Evolutionary conservation across 2,113 vertebrate genomes (phyloP).

Genomic region (Cochlearius cochlearius): DNA sequence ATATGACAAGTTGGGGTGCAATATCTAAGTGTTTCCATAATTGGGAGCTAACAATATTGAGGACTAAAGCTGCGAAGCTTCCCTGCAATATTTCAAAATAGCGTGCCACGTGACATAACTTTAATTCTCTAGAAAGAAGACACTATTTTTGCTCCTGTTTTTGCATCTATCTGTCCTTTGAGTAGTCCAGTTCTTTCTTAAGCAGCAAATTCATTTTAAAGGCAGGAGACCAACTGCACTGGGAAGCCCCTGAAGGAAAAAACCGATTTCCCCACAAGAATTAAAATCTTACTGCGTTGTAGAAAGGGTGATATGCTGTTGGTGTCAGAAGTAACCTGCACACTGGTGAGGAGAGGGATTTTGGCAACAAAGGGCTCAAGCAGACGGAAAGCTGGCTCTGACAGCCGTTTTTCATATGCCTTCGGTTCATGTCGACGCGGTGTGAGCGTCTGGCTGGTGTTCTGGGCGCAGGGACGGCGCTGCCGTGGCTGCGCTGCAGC

Average conservation of each 20-base stretch:
- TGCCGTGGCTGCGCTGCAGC: accelerated
- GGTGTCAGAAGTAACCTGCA: background rate
- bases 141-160: background rate
- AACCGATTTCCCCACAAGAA: background rate
- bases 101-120: background rate
- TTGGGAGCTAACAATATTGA: background rate
- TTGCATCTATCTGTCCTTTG: background rate
- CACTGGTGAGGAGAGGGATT: background rate
- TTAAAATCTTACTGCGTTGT: background rate
- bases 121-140: background rate
- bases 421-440: accelerated
- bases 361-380: background rate
- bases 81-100: background rate
- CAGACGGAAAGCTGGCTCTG: background rate
- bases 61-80: background rate
- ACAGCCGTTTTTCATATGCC: accelerated
- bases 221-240: background rate
- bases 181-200: background rate
- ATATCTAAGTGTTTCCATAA: background rate
- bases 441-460: background rate
- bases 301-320: background rate
- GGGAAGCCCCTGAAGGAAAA: background rate
- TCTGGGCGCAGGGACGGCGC: accelerated
- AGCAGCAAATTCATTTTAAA: background rate
- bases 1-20: background rate